These are phyloP conservation scores for Phainopepla nitens DNA, from an alignment of 2,113 vertebrate species.

Conservation along the genomic window DNA sequence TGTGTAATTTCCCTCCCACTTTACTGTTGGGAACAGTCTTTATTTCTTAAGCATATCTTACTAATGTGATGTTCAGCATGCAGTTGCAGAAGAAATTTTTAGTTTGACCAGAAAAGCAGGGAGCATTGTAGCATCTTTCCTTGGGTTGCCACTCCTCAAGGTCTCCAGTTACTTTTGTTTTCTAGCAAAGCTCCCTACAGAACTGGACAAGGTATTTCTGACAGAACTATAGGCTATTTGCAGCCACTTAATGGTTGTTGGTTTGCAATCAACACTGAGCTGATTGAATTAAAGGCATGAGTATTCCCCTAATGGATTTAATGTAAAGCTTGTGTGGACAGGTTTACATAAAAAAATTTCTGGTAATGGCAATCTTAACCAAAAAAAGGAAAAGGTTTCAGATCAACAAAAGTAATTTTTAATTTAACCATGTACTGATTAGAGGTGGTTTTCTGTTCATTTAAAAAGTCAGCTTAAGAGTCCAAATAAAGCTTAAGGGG, in stretches of 20 bases:
- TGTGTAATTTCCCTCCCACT: not conserved
- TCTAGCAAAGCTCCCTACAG: not conserved
- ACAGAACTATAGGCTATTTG: conserved; percentile 2
- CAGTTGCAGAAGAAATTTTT: not conserved
- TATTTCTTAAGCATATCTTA: not conserved
- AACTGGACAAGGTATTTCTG: not conserved
- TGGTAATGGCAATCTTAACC: not conserved
- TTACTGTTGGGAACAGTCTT: not conserved
- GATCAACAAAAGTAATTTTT: not conserved
- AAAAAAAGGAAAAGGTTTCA: not conserved
- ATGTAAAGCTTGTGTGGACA: conserved; percentile 6
- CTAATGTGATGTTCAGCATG: not conserved
- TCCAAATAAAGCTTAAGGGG: not conserved
- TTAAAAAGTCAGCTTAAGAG: not conserved
- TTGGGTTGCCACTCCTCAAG: not conserved
- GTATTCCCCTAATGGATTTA: not conserved
- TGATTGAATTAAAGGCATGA: conserved; percentile 34
- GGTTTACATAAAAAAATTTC: not conserved
- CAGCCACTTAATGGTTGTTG: conserved; percentile 29
- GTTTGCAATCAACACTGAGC: not conserved
- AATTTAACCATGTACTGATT: not conserved
- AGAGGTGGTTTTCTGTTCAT: not conserved
- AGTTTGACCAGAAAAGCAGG: not conserved
- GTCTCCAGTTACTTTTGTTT: not conserved
- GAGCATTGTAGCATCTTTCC: not conserved